A percentile compares a stretch with the other conserved stretches of the same genome.
Evolutionary conservation across 2,113 vertebrate species (phyloP).

Genomic region (Gadus macrocephalus): DNA sequence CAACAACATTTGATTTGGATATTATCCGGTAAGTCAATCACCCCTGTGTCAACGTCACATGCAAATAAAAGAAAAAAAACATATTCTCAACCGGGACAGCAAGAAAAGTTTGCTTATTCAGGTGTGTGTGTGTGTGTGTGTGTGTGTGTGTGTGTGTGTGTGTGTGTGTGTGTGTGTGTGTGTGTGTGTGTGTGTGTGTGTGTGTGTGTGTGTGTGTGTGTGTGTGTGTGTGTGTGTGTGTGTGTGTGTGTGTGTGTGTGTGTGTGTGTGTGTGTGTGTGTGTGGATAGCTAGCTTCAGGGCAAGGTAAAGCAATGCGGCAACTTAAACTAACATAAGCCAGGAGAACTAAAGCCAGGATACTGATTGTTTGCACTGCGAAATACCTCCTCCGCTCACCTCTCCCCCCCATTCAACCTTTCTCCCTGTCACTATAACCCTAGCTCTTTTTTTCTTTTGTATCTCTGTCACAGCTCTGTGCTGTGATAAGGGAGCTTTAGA

Average conservation of each 20-base stretch:
- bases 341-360: constrained; percentile 44
- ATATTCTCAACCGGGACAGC: constrained; percentile 46
- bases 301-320: constrained; percentile 52
- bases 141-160: constrained; percentile 29
- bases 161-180: constrained; percentile 24
- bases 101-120: constrained; percentile 50
- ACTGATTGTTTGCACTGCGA: constrained; percentile 49
- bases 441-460: background rate
- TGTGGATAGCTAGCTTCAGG: constrained; percentile 31
- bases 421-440: constrained; percentile 17
- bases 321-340: constrained; percentile 57
- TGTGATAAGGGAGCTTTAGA: constrained; percentile 21
- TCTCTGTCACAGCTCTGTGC: background rate
- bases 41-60: constrained; percentile 30
- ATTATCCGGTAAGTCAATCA: constrained; percentile 32
- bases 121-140: constrained; percentile 35
- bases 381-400: constrained; percentile 38
- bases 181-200: constrained; percentile 26
- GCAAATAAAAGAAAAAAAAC: constrained; percentile 33
- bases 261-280: constrained; percentile 25
- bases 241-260: constrained; percentile 31
- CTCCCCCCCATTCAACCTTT: background rate
- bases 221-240: constrained; percentile 34
- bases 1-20: constrained; percentile 28
- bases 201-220: constrained; percentile 28